Percentiles rank a stretch among this genome's conserved stretches.
phyloP scores from a whole-genome alignment of 2,797 vertebrate species.

The Cyclura pinguis region DNA sequence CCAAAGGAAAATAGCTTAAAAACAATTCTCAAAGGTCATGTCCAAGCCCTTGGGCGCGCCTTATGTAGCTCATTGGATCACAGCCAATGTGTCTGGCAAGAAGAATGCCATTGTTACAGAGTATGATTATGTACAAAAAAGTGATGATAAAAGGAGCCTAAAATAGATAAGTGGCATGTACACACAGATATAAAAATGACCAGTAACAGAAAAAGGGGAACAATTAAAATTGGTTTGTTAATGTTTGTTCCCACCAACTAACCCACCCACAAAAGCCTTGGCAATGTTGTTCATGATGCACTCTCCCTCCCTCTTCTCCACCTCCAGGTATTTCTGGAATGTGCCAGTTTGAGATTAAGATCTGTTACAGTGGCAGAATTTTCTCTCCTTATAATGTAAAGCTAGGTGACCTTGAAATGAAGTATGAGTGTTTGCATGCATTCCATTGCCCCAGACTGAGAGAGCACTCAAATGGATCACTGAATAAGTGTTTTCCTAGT shows the following conservation, averaged over 20 bases:
- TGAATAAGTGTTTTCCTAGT: constrained; percentile 39
- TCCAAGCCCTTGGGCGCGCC: background rate
- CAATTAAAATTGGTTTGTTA: constrained; percentile 14
- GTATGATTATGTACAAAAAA: constrained; percentile 38
- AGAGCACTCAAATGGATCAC: constrained; percentile 24
- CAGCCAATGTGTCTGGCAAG: constrained; percentile 23
- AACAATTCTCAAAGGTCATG: background rate
- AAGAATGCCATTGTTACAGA: constrained; percentile 22
- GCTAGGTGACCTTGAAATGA: constrained; percentile 24
- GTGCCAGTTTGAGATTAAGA: constrained; percentile 7
- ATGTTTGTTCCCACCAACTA: background rate
- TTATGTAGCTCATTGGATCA: background rate
- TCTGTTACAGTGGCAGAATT: constrained; percentile 12
- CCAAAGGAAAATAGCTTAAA: background rate
- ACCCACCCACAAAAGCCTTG: background rate
- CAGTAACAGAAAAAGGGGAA: background rate
- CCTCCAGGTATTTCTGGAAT: constrained; percentile 10
- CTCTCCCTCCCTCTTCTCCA: background rate
- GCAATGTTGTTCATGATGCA: background rate
- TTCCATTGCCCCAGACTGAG: constrained; percentile 24
- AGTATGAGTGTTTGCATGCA: constrained; percentile 23
- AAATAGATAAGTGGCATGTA: background rate
- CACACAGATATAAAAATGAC: background rate
- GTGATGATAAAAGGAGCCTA: background rate
- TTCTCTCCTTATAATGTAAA: constrained; percentile 4